A percentile compares a stretch with the other conserved stretches of the same genome.
Conservation (phyloP, 92 coral and sea anemone genomes). For the Anthopleura xanthogrammica region DNA sequence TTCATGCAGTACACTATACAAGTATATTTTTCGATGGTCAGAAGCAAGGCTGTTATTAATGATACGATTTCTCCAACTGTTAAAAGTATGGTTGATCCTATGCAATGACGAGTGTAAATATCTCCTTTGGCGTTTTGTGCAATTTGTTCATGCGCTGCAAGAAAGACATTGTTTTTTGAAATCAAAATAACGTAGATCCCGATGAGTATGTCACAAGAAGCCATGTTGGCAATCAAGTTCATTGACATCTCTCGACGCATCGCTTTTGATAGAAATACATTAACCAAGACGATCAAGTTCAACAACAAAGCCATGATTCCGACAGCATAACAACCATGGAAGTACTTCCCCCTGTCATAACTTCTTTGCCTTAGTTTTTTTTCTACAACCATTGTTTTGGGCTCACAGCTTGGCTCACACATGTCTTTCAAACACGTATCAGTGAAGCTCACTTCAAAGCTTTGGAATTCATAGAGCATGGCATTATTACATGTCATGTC, state of each 20-base stretch:
- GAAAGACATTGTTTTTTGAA: slow-evolving; percentile 4
- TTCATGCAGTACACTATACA: slow-evolving; percentile 34
- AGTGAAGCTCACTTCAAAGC: slow-evolving; percentile 8
- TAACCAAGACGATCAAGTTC: slow-evolving; percentile 15
- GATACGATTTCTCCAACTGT: slow-evolving; percentile 38
- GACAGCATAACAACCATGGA: slow-evolving; percentile 8
- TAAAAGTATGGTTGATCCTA: slow-evolving; percentile 15
- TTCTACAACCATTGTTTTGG: neutral
- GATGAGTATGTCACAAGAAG: slow-evolving; percentile 33
- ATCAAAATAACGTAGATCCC: slow-evolving; percentile 28
- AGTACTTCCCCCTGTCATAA: slow-evolving; percentile 9
- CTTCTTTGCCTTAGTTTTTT: neutral
- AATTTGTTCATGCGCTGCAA: neutral
- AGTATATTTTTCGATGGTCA: slow-evolving; percentile 32
- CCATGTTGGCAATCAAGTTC: slow-evolving; percentile 31
- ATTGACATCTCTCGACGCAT: slow-evolving; percentile 32
- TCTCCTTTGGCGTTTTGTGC: neutral
- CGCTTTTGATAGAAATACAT: slow-evolving; percentile 12
- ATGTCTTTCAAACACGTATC: neutral
- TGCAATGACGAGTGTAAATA: neutral
- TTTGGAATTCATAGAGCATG: neutral
- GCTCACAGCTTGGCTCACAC: neutral
- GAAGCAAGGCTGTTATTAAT: slow-evolving; percentile 21
- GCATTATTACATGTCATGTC: neutral
- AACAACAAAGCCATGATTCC: slow-evolving; percentile 9